phyloP scores from a whole-genome alignment of 2,797 vertebrate genomes.

The Catamblyrhynchus diadema region DNA sequence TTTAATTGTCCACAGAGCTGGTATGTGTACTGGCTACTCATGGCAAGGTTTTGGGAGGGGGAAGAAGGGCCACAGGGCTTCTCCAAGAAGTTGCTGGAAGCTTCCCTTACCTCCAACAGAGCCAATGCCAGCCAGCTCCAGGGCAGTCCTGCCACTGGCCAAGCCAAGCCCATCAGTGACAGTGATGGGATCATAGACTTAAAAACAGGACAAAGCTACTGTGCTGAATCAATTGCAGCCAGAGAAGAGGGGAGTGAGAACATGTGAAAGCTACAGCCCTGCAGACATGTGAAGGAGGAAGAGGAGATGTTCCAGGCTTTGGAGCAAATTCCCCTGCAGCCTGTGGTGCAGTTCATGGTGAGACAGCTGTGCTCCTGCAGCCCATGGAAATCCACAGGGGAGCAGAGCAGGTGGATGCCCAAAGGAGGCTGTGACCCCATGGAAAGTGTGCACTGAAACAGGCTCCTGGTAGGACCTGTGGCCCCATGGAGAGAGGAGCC shows the following conservation, averaged over 20 bases:
- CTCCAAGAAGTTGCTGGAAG: background rate
- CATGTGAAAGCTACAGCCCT: background rate
- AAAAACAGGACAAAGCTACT: background rate
- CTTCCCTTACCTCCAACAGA: background rate
- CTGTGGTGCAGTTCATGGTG: accelerated
- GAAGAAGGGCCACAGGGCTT: background rate
- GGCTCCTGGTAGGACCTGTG: background rate
- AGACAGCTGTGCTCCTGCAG: background rate
- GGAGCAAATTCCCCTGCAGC: background rate
- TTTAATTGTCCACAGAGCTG: background rate
- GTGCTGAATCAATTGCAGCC: background rate
- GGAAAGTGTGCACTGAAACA: background rate
- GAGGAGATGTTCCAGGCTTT: background rate
- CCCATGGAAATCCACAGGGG: background rate
- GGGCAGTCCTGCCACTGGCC: background rate
- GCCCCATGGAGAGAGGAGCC: background rate
- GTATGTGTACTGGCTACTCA: background rate
- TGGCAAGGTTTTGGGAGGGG: background rate
- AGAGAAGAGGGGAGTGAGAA: background rate
- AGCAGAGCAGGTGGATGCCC: background rate
- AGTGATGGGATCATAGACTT: background rate
- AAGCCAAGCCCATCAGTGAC: background rate
- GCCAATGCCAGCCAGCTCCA: background rate
- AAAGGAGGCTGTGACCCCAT: background rate
- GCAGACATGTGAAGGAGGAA: background rate